phyloP scores from a whole-genome alignment of 2,888 invertebrate species.

The Piscicola geometra region DNA sequence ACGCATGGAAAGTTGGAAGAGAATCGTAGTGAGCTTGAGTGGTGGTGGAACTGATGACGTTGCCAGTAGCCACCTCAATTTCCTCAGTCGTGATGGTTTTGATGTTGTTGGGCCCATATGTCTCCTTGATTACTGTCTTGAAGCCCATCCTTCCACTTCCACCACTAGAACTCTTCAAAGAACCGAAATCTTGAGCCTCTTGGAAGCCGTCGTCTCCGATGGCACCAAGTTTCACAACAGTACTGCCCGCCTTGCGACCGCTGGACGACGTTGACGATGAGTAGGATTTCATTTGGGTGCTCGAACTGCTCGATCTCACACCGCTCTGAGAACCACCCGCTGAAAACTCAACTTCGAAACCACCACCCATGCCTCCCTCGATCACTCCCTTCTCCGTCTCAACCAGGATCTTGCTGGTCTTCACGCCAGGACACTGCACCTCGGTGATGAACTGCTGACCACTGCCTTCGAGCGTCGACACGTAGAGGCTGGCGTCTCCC shows the following conservation, averaged over 20 bases:
- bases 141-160: slow-evolving; percentile 16
- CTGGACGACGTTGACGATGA: not conserved
- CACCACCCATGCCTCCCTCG: not conserved
- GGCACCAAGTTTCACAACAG: not conserved
- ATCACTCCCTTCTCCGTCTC: not conserved
- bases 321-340: not conserved
- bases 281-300: slow-evolving; percentile 13
- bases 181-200: not conserved
- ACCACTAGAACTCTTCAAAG: not conserved
- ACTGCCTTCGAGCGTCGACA: not conserved
- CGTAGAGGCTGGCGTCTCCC: not conserved
- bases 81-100: slow-evolving; percentile 24
- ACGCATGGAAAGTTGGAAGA: slow-evolving; percentile 19
- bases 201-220: not conserved
- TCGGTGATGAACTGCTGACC: not conserved
- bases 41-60: slow-evolving; percentile 20
- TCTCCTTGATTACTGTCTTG: slow-evolving; percentile 29
- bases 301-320: not conserved
- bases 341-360: slow-evolving; percentile 1
- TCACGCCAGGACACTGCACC: slow-evolving; percentile 11
- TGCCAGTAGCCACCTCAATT: slow-evolving; percentile 22
- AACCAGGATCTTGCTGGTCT: not conserved
- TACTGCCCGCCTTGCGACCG: not conserved
- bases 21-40: slow-evolving; percentile 22
- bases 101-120: slow-evolving; percentile 30